Percentiles rank a stretch among this genome's conserved stretches.
Conservation (phyloP, 2,888 invertebrate genomes). For the Phania funesta region DNA sequence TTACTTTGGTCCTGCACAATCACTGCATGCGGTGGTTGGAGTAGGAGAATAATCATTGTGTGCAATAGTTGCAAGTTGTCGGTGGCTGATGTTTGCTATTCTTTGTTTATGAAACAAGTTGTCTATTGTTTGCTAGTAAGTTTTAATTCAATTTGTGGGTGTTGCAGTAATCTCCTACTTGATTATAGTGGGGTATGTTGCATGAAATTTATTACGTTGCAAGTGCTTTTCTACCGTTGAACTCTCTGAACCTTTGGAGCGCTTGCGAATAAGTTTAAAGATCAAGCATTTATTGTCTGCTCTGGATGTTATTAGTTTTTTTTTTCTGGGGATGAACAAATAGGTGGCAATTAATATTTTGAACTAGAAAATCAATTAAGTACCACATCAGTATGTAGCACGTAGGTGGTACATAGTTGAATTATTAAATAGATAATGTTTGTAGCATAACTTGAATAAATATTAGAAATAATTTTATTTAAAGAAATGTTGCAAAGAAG, state of each 20-base stretch:
- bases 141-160: constrained; percentile 64
- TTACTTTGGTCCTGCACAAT: constrained; percentile 15
- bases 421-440: too few species aligned
- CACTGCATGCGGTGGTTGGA: neutral
- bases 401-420: too few species aligned
- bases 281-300: constrained; percentile 13
- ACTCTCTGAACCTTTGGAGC: constrained; percentile 32
- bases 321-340: neutral
- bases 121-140: neutral
- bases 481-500: too few species aligned
- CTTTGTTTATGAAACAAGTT: neutral
- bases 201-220: constrained; percentile 45
- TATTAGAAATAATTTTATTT: too few species aligned
- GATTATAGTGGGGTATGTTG: constrained; percentile 42
- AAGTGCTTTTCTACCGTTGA: constrained; percentile 39
- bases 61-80: neutral
- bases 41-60: constrained; percentile 9
- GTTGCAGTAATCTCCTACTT: constrained; percentile 64
- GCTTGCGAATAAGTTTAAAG: constrained; percentile 14
- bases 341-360: constrained; percentile 21
- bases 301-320: neutral
- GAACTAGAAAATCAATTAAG: neutral
- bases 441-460: too few species aligned
- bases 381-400: too few species aligned
- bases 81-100: constrained; percentile 12